Evolutionary conservation across 2,888 invertebrate species (phyloP).

Genomic region (Lasius platythorax): DNA sequence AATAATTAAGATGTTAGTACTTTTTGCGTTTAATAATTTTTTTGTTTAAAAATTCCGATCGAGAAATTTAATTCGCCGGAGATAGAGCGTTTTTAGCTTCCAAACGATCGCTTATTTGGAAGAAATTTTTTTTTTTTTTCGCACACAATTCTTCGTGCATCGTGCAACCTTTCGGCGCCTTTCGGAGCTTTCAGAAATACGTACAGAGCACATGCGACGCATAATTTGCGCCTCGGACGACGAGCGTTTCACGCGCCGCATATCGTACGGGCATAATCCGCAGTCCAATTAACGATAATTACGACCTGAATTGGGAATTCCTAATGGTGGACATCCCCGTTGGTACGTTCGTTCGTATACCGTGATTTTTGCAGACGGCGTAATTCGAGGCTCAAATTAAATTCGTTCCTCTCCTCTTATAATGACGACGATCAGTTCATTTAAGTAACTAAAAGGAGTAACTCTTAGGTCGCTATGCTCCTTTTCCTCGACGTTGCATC

Average conservation of each 20-base stretch:
- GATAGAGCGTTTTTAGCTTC: not conserved
- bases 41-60: not conserved
- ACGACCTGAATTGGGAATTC: constrained; percentile 81
- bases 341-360: constrained; percentile 45
- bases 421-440: constrained; percentile 62
- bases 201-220: constrained; percentile 68
- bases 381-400: constrained; percentile 74
- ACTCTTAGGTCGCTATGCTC: not conserved
- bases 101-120: not conserved
- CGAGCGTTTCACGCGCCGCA: constrained; percentile 74
- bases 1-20: not conserved
- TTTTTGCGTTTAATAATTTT: not conserved
- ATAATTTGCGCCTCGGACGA: constrained; percentile 78
- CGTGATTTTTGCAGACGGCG: constrained; percentile 75
- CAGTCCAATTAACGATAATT: constrained; percentile 84
- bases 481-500: not conserved
- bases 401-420: constrained; percentile 71
- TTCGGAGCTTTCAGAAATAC: constrained; percentile 27
- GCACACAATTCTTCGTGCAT: not conserved
- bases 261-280: constrained; percentile 77
- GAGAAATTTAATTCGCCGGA: not conserved
- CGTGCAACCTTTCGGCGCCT: not conserved
- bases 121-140: not conserved
- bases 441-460: not conserved
- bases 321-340: constrained; percentile 70